A percentile compares a stretch with the other conserved stretches of the same genome.
These are phyloP conservation scores for Cheilosia variabilis DNA, from an alignment of 2,888 invertebrate species.

Conservation along the genomic window DNA sequence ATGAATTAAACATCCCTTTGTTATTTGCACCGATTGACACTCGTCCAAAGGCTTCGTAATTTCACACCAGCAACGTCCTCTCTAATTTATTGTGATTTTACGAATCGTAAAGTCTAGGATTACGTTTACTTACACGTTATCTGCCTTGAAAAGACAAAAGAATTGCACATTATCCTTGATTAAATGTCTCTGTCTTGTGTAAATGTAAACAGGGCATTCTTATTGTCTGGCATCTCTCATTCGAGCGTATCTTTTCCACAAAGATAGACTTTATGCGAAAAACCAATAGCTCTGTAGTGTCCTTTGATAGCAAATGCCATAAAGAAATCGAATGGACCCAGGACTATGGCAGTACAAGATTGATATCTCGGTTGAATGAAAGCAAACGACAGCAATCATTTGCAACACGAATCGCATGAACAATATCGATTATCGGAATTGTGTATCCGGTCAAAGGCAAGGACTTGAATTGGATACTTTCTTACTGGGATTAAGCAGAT, in stretches of 20 bases:
- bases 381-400: constrained; percentile 38
- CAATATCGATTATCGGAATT: constrained; percentile 48
- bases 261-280: constrained; percentile 43
- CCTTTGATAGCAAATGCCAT: constrained; percentile 16
- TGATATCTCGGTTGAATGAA: constrained; percentile 43
- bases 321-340: constrained; percentile 19
- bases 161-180: constrained; percentile 70
- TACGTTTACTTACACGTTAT: constrained; percentile 54
- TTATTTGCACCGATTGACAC: constrained; percentile 55
- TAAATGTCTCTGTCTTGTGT: constrained; percentile 49
- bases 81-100: constrained; percentile 67
- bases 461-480: not conserved
- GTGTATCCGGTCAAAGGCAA: constrained; percentile 13
- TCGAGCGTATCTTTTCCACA: constrained; percentile 46
- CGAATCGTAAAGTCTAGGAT: constrained; percentile 69
- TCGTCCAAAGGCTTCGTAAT: not conserved
- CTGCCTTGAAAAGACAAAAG: constrained; percentile 57
- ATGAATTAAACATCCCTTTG: constrained; percentile 68
- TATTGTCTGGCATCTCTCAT: constrained; percentile 42
- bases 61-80: constrained; percentile 14
- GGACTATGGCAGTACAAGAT: constrained; percentile 29
- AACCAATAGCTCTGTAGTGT: constrained; percentile 5
- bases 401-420: constrained; percentile 29
- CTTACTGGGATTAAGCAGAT: not conserved
- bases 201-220: constrained; percentile 24